These are phyloP conservation scores for Tetranychus urticae DNA, from an alignment of 1,140 invertebrate species.

Conservation along the genomic window DNA sequence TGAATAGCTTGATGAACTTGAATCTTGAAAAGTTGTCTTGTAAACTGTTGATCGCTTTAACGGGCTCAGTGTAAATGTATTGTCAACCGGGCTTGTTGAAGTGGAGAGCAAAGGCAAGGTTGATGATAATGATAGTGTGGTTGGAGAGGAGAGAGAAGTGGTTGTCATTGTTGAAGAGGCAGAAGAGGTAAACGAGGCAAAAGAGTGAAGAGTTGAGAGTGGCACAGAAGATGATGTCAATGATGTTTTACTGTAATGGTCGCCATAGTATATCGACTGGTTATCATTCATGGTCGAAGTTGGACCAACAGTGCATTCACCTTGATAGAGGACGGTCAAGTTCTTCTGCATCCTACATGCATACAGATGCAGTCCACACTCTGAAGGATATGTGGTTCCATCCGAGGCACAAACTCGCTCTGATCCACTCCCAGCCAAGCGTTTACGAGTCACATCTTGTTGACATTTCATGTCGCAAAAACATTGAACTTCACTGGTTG, in stretches of 20 bases:
- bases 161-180: neutral
- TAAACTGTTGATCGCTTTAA: constrained; percentile 14
- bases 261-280: constrained; percentile 7
- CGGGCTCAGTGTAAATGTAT: constrained; percentile 11
- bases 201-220: neutral
- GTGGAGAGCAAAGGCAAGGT: no score
- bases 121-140: no score
- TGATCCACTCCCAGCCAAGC: neutral
- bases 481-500: neutral
- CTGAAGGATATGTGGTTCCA: constrained; percentile 37
- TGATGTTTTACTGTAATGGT: neutral
- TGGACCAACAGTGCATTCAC: constrained; percentile 40
- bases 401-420: constrained; percentile 31
- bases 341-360: constrained; percentile 42
- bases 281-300: constrained; percentile 4
- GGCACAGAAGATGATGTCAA: neutral
- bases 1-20: constrained; percentile 10
- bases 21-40: constrained; percentile 12
- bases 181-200: neutral
- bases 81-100: constrained; percentile 18
- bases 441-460: neutral
- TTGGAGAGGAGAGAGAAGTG: neutral
- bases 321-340: constrained; percentile 45
- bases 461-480: neutral
- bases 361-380: constrained; percentile 36